Conservation (phyloP, 2,113 vertebrate species). For the Strix aluco region DNA sequence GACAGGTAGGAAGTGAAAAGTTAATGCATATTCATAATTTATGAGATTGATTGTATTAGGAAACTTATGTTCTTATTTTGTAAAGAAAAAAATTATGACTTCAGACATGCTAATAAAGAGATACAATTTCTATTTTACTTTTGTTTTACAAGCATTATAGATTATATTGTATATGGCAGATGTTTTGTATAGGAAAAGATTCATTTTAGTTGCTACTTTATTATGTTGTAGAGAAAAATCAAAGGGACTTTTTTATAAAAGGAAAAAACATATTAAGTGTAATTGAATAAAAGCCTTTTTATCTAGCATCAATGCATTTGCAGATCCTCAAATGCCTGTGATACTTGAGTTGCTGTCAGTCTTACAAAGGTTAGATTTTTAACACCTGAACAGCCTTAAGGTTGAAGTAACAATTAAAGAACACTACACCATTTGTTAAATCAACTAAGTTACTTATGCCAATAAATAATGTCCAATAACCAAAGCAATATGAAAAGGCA, state of each 20-base stretch:
- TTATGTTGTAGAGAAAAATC: background rate
- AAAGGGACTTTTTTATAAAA: background rate
- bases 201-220: background rate
- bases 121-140: background rate
- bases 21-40: background rate
- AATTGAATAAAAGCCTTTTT: background rate
- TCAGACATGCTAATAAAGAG: background rate
- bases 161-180: background rate
- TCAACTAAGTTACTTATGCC: background rate
- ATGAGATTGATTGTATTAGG: background rate
- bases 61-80: background rate
- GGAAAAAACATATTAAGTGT: background rate
- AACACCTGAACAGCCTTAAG: background rate
- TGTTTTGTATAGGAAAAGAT: background rate
- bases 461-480: background rate
- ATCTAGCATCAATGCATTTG: background rate
- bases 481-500: background rate
- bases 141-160: background rate
- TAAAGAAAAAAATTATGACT: background rate
- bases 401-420: background rate
- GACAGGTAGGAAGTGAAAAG: constrained; percentile 31
- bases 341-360: background rate
- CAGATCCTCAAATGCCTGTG: background rate
- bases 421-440: background rate
- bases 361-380: background rate